phyloP scores from a whole-genome alignment of 2,113 vertebrate genomes.

The Microcebus griseorufus region DNA sequence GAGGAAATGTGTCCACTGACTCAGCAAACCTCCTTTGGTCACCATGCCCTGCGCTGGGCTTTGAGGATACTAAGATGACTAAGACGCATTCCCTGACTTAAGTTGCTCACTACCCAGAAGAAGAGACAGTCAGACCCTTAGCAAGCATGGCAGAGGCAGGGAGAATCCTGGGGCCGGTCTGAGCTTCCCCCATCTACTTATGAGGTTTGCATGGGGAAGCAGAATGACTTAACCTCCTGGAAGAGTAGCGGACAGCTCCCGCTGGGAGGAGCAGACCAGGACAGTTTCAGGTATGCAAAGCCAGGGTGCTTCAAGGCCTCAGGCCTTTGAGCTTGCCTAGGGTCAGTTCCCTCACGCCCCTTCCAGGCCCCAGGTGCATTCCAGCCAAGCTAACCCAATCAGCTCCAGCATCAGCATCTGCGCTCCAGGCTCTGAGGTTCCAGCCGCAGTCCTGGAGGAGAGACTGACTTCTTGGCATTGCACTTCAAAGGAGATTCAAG shows the following conservation, averaged over 20 bases:
- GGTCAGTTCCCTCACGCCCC: no score
- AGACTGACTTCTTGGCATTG: neutral
- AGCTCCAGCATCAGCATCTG: neutral
- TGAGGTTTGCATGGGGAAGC: fast-evolving
- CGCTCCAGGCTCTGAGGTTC: neutral
- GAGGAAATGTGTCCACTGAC: neutral
- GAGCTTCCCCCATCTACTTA: neutral
- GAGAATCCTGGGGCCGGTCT: neutral
- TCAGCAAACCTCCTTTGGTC: neutral
- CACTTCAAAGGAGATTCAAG: neutral
- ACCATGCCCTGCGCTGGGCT: neutral
- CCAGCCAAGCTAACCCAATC: neutral
- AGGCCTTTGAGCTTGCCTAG: no score
- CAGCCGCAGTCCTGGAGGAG: fast-evolving
- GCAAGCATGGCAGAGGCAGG: neutral
- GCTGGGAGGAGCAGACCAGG: neutral
- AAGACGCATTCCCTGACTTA: neutral
- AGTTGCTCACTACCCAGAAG: neutral
- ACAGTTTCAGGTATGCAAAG: neutral
- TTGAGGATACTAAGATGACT: neutral
- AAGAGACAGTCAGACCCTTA: neutral
- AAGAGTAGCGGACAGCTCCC: neutral
- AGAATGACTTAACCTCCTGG: neutral
- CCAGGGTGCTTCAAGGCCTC: neutral
- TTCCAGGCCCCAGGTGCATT: neutral